Evolutionary conservation across 2,797 vertebrate genomes (phyloP), one percentile per base, ranked within the genome.

Genomic region (Acanthiza pusilla): DNA sequence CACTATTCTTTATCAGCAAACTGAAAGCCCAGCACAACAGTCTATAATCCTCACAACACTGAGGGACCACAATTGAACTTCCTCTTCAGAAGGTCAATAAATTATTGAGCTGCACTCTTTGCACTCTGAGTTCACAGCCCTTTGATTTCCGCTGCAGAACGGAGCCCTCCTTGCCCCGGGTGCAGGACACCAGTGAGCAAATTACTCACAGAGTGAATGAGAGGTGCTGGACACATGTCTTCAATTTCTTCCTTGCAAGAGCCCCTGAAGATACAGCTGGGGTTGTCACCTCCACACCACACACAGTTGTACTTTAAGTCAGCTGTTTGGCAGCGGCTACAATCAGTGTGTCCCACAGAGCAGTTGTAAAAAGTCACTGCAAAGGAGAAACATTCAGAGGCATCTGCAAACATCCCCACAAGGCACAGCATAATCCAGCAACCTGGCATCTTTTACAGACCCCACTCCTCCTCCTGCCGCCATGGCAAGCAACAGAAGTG

Each of bases 351-450:
- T 42, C 98, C 99, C 98, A 99, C 99, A 0, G 99, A 99, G 96
- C 99, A 99, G 98, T 99, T 99, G 92, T 99, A 99, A 81, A 99
- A 97, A 10, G 98, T 99, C 97, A 99, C 99, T 99, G 97, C 68
- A 71, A 91, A 92, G 84, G 32, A 95, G 77, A 75, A 73, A 65
- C 54, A 55, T 58, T 67, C 71, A 94, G 66, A 95, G 57, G 68
- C 50, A 72, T 36, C 51, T 78, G 61, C 73, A 85, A 86, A 65
- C 32, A 72, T 43, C 7, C 4, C 11, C n/a, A 50, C 0, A 36
- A 18, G 25, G 40, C 58, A 86, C 20, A 78, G 55, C 78, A 75
- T 11, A 86, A 75, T 25, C 14, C 67, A 89, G 38, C 27, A 81
- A 48, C 14, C 5, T 16, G 10, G 22, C 18, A 16, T 43, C 65